These are phyloP conservation scores for Drosophila pandora DNA, from an alignment of 1,140 invertebrate genomes.

Conservation along the genomic window DNA sequence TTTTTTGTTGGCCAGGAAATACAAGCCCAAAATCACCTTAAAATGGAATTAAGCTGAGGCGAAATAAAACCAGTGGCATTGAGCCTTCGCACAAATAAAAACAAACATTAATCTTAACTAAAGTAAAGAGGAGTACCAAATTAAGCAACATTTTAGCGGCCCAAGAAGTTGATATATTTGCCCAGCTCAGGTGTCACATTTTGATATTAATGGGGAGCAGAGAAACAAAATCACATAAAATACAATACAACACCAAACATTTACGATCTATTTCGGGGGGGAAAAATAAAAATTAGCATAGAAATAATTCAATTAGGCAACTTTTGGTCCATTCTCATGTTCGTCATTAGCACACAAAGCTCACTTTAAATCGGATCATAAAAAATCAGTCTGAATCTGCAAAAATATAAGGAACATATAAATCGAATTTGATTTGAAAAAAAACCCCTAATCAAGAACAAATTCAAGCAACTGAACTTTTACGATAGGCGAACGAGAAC, in stretches of 20 bases:
- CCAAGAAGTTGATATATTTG: constrained; percentile 54
- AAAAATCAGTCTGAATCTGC: constrained; percentile 22
- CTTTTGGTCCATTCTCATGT: constrained; percentile 56
- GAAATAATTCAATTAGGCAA: constrained; percentile 76
- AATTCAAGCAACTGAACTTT: constrained; percentile 49
- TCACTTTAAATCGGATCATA: constrained; percentile 55
- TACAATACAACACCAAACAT: constrained; percentile 20
- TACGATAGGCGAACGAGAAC: constrained; percentile 9
- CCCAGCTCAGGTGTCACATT: constrained; percentile 49
- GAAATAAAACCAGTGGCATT: constrained; percentile 71
- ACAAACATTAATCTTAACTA: constrained; percentile 58
- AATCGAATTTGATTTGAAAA: constrained; percentile 14
- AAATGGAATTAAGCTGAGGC: constrained; percentile 49
- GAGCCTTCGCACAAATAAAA: constrained; percentile 63
- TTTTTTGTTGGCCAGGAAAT: constrained; percentile 35
- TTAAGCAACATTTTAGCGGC: constrained; percentile 52
- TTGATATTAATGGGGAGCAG: constrained; percentile 53
- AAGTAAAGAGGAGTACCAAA: constrained; percentile 48
- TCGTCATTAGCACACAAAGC: constrained; percentile 52
- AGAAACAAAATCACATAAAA: constrained; percentile 11
- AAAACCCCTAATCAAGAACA: constrained; percentile 38
- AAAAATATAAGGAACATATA: constrained; percentile 4
- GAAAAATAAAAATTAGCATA: constrained; percentile 68
- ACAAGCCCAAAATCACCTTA: constrained; percentile 19
- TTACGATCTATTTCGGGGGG: constrained; percentile 48